Base-by-base conservation (phyloP, 2,797 vertebrate species). In the Acanthornis magna region DNA sequence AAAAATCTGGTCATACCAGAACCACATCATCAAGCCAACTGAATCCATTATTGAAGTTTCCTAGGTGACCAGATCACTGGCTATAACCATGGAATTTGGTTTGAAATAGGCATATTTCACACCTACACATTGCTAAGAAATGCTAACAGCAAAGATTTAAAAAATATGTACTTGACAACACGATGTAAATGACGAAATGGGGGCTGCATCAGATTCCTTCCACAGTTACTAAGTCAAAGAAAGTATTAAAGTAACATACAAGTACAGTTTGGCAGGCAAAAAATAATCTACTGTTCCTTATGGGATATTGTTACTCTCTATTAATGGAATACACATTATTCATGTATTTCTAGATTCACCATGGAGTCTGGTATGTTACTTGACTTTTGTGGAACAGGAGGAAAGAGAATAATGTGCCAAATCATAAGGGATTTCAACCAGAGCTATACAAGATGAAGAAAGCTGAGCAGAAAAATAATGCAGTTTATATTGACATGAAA, bases 1-100 rank as follows among this genome's bases (percentile, higher is more conserved):
- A 96, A 97, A 96, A 95, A 58, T 61, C 45, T 88, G 34, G 85
- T 76, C 63, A 73, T 36, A 83, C 13, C 66, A 88, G 47, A 78
- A 71, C 25, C 27, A 19, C 25, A 82, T 25, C n/a, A 25, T 60
- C 60, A 91, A 70, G 54, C 66, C 85, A 95, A 88, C 34, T n/a
- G 42, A 58, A 66, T 71, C 68, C 67, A 74, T 51, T 54, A 79
- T 23, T 87, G 77, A 88, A 68, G 66, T 92, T 82, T 89, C 88
- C 84, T 73, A 90, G 42, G 85, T 54, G 71, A 93, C 86, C 68
- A 86, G 62, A 90, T 43, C 94, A 91, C 63, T 77, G 75, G 77
- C 67, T 80, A 29, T 10, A 92, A 54, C 30, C 38, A 23, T 17
- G 45, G 36, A 93, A 87, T 94, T 81, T 94, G 40, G 29, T 91